Conservation (phyloP, 53 echinoderm and acorn worm genomes). For the Temnopleurus reevesii region DNA sequence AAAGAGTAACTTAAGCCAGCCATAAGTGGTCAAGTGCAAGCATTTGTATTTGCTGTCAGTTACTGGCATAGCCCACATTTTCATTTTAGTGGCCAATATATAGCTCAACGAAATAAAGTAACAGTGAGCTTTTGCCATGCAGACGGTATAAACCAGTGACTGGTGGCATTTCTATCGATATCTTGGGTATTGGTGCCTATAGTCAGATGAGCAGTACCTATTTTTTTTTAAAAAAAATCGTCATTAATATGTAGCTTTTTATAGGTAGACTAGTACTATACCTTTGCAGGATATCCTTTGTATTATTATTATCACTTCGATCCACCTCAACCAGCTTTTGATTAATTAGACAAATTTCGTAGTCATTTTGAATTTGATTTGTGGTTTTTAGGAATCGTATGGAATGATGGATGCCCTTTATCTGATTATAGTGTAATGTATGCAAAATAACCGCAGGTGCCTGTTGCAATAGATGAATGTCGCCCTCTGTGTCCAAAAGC, state of each 20-base stretch:
- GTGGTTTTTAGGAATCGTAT: neutral
- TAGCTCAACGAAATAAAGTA: neutral
- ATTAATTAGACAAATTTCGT: neutral
- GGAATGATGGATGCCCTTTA: neutral
- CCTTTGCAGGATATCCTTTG: neutral
- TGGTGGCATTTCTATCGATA: too few relatives aligned
- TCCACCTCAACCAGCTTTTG: neutral
- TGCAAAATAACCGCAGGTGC: neutral
- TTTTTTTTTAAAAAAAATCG: neutral
- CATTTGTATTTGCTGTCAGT: constrained; percentile 44
- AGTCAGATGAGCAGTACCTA: neutral
- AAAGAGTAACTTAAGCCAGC: constrained; percentile 20
- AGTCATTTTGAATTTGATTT: constrained; percentile 7
- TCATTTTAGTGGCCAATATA: neutral
- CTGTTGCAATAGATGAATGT: neutral
- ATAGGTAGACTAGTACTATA: neutral
- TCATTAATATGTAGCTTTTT: neutral
- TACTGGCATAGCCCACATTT: neutral
- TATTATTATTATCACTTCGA: neutral
- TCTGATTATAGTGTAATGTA: neutral
- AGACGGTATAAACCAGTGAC: neutral
- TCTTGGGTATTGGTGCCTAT: too few relatives aligned
- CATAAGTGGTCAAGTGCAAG: constrained; percentile 40
- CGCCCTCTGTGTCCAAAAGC: constrained; percentile 24
- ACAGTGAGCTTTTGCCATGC: neutral